Percentiles rank a stretch among this genome's conserved stretches.
These are phyloP conservation scores for Amblyraja radiata DNA, from an alignment of 2,797 vertebrate species.

Conservation along the genomic window DNA sequence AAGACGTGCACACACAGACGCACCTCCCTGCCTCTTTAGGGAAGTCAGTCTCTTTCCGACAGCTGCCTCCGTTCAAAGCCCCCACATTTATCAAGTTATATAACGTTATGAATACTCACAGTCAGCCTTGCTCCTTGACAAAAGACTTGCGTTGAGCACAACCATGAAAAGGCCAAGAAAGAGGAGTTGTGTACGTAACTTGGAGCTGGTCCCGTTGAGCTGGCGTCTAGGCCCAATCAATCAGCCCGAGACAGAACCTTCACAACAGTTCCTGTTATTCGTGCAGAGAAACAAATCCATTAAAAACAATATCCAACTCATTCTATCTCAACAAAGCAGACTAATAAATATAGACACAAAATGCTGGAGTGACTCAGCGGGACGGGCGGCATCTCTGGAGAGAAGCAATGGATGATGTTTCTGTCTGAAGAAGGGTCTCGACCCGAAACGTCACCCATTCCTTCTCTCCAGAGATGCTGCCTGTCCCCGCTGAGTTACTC, in stretches of 20 bases:
- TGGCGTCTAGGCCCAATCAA: neutral
- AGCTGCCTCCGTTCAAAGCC: neutral
- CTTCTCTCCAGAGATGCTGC: no score
- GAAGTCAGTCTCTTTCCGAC: neutral
- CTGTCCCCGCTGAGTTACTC: no score
- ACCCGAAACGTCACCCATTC: no score
- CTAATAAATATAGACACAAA: neutral
- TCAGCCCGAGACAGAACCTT: neutral
- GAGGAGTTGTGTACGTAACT: neutral
- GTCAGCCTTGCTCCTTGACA: neutral
- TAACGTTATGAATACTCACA: neutral
- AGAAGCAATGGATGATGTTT: no score
- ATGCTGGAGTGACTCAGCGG: no score
- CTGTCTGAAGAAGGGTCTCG: no score
- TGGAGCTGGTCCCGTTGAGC: neutral
- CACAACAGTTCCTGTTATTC: neutral
- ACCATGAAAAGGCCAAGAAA: neutral
- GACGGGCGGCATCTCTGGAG: no score
- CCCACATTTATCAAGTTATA: neutral
- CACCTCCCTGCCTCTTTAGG: neutral
- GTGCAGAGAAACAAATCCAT: conserved; percentile 6
- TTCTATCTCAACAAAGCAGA: neutral
- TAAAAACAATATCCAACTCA: neutral
- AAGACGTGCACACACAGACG: no score
- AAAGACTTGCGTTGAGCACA: no score